Evolutionary conservation across 2,113 vertebrate species (phyloP).

Genomic region (Nipponia nippon): DNA sequence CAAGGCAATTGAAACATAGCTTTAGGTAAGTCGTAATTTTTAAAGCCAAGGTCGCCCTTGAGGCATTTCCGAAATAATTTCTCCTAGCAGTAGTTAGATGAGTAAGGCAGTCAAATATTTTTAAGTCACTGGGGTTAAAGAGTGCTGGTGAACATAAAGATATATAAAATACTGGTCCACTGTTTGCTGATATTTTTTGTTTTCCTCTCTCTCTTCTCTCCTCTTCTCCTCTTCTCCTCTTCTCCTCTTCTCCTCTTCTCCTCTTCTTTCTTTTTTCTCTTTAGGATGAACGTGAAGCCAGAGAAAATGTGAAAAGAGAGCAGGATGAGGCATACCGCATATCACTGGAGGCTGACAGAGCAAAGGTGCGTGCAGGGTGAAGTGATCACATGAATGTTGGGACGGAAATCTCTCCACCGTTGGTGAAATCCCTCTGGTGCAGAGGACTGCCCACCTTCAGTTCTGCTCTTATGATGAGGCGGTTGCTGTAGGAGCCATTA

Average conservation of each 20-base stretch:
- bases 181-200: neutral
- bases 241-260: no score
- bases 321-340: conserved; percentile 97
- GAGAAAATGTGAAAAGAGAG: conserved; percentile 96
- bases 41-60: neutral
- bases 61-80: neutral
- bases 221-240: no score
- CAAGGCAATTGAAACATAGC: neutral
- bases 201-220: neutral
- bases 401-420: neutral
- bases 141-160: neutral
- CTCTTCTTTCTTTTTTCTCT: neutral
- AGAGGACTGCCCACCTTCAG: neutral
- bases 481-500: neutral
- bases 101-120: neutral
- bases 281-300: conserved; percentile 95
- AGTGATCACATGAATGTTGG: fast-evolving
- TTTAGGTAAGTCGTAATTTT: neutral
- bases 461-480: neutral
- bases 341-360: conserved; percentile 96
- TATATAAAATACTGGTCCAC: neutral
- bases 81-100: neutral
- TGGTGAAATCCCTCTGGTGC: neutral
- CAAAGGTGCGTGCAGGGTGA: conserved; percentile 81
- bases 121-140: neutral